These are phyloP conservation scores for Tipula helvola DNA, from an alignment of 2,888 invertebrate genomes.

Conservation along the genomic window DNA sequence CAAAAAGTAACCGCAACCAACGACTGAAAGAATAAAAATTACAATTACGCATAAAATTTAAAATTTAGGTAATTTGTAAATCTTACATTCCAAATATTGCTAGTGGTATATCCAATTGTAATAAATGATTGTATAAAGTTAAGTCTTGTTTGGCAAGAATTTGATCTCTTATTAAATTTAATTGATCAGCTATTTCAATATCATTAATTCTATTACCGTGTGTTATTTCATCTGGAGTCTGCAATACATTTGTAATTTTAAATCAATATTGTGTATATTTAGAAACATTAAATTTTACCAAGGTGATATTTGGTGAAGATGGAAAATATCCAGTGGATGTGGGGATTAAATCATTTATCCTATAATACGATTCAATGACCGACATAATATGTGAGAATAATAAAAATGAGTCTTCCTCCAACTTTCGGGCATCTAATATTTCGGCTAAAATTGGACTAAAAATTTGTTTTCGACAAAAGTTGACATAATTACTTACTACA, in stretches of 20 bases:
- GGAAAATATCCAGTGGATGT: conserved; percentile 40
- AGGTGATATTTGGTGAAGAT: conserved; percentile 26
- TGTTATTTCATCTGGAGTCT: conserved; percentile 14
- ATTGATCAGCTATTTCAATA: conserved; percentile 47
- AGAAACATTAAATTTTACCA: conserved; percentile 26
- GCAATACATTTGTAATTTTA: not conserved
- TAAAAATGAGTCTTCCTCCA: conserved; percentile 71
- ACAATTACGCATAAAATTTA: not conserved
- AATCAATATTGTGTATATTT: not conserved
- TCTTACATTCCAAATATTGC: conserved; percentile 77
- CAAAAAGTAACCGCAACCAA: conserved; percentile 72
- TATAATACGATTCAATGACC: conserved; percentile 49
- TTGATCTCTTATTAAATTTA: conserved; percentile 47
- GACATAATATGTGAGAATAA: conserved; percentile 51
- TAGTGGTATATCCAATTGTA: conserved; percentile 62
- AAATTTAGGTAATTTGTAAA: not conserved
- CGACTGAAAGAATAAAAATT: conserved; percentile 41
- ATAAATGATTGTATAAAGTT: conserved; percentile 50
- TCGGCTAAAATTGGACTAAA: conserved; percentile 50
- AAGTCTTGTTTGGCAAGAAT: conserved; percentile 50
- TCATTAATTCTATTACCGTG: conserved; percentile 23
- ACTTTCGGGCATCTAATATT: conserved; percentile 51
- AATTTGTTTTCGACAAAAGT: not conserved
- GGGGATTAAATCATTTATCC: conserved; percentile 43
- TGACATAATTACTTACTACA: not conserved